Conservation (phyloP, 92 coral and sea anemone species). For the Meandrina meandrites region DNA sequence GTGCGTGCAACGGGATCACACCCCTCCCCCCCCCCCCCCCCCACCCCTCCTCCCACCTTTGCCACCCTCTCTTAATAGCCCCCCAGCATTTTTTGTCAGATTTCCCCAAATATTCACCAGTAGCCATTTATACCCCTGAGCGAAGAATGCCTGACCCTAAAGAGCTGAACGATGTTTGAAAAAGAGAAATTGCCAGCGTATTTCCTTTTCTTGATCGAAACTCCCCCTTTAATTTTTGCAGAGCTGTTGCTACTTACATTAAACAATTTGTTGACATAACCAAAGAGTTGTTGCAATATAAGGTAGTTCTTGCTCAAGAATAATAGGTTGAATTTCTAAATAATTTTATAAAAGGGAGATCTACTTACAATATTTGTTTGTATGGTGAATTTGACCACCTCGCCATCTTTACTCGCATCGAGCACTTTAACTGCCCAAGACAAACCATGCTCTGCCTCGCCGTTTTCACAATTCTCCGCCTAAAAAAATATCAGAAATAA, state of each 20-base stretch:
- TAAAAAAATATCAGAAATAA: background rate
- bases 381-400: constrained; percentile 78
- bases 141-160: background rate
- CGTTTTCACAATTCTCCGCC: constrained; percentile 56
- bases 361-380: constrained; percentile 80
- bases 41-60: no score
- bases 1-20: no score
- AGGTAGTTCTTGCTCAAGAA: background rate
- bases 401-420: constrained; percentile 92
- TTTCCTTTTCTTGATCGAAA: background rate
- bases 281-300: background rate
- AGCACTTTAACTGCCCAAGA: constrained; percentile 68
- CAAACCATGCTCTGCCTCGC: constrained; percentile 28
- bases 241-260: background rate
- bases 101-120: no score
- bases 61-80: no score
- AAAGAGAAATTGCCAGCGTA: background rate
- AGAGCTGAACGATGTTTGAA: background rate
- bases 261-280: no score
- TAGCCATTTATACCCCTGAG: background rate
- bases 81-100: no score
- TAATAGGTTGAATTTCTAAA: no score
- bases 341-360: background rate
- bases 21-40: no score
- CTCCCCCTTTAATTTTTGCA: background rate